Conservation (phyloP, 2,113 vertebrate genomes). For the Oncorhynchus nerka region DNA sequence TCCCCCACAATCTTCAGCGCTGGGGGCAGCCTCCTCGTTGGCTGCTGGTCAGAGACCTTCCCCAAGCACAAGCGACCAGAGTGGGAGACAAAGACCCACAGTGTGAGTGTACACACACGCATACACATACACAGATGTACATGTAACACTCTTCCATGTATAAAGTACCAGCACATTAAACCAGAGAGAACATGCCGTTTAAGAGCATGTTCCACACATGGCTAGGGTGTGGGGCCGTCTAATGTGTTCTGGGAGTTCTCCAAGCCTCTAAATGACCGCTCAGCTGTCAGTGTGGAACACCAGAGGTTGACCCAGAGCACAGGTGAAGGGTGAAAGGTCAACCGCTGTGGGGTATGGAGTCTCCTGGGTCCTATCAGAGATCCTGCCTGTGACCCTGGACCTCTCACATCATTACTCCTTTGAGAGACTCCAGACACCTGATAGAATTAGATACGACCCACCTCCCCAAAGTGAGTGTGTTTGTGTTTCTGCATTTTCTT, state of each 20-base stretch:
- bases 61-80: slow-evolving; percentile 81
- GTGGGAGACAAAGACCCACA: slow-evolving; percentile 85
- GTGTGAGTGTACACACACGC: slow-evolving; percentile 82
- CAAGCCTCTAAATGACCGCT: slow-evolving; percentile 28
- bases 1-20: slow-evolving; percentile 82
- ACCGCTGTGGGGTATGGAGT: slow-evolving; percentile 30
- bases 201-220: neutral
- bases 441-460: slow-evolving; percentile 50
- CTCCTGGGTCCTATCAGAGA: slow-evolving; percentile 51
- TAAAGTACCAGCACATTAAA: neutral
- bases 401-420: slow-evolving; percentile 48
- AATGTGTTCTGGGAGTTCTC: neutral
- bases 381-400: slow-evolving; percentile 49
- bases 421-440: slow-evolving; percentile 49
- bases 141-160: neutral
- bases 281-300: slow-evolving; percentile 44
- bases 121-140: neutral
- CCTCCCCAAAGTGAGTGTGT: neutral
- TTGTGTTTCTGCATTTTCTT: neutral
- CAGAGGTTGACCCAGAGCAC: slow-evolving; percentile 49
- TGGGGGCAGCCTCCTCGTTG: slow-evolving; percentile 74
- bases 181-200: neutral
- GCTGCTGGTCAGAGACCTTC: slow-evolving; percentile 79
- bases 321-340: slow-evolving; percentile 56
- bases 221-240: neutral